Evolutionary conservation across 2,888 invertebrate genomes (phyloP).

Genomic region (Oxycera nigricornis): DNA sequence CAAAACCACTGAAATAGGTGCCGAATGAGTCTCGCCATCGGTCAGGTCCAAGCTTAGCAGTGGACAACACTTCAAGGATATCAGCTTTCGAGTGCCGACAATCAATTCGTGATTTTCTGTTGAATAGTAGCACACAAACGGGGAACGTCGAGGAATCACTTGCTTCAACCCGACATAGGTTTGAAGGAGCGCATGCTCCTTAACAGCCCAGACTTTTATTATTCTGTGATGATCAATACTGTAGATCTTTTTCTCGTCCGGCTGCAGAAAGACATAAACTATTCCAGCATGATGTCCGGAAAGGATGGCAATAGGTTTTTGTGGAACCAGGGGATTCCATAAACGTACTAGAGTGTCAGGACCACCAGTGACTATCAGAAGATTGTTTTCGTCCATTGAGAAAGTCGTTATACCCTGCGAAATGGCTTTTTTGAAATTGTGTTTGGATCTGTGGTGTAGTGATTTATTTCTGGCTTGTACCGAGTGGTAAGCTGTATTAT

Average conservation of each 20-base stretch:
- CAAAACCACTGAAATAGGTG: slow-evolving; percentile 74
- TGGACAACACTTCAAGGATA: slow-evolving; percentile 70
- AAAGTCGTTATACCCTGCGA: slow-evolving; percentile 70
- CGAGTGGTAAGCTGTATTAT: too few species aligned
- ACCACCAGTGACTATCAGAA: slow-evolving; percentile 74
- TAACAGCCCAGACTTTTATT: slow-evolving; percentile 80
- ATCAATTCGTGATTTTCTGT: slow-evolving; percentile 70
- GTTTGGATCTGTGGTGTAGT: too few species aligned
- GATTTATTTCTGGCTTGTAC: too few species aligned
- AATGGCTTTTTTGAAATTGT: not conserved
- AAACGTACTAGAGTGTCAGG: slow-evolving; percentile 77
- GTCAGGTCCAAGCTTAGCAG: slow-evolving; percentile 72
- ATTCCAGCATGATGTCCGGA: slow-evolving; percentile 76
- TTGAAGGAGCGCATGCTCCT: slow-evolving; percentile 70
- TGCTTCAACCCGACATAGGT: slow-evolving; percentile 72
- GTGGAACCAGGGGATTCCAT: slow-evolving; percentile 82
- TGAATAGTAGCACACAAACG: slow-evolving; percentile 71
- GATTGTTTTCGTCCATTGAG: slow-evolving; percentile 67
- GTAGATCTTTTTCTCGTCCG: slow-evolving; percentile 70
- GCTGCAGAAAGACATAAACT: slow-evolving; percentile 71
- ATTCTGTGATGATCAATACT: slow-evolving; percentile 74
- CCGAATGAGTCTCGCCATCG: slow-evolving; percentile 76
- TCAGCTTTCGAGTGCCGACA: slow-evolving; percentile 72
- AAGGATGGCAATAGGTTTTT: slow-evolving; percentile 69
- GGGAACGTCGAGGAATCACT: slow-evolving; percentile 68